Conservation (phyloP, 2,888 invertebrate genomes). For the Serrognathus titanus region DNA sequence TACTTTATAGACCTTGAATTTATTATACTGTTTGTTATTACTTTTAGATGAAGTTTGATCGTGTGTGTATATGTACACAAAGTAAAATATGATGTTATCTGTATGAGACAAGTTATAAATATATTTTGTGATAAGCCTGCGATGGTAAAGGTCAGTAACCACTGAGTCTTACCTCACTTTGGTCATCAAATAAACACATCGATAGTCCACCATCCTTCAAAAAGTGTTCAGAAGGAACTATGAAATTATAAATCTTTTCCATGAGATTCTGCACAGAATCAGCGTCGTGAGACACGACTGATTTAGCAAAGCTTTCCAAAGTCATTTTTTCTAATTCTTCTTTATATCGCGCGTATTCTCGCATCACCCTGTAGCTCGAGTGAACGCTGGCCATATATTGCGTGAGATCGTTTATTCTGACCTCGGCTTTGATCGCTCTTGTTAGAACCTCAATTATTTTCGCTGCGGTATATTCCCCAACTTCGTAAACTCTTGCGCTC, state of each 20-base stretch:
- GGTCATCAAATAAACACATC: no score
- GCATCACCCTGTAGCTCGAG: background rate
- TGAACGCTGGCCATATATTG: constrained; percentile 35
- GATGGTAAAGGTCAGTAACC: no score
- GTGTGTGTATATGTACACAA: no score
- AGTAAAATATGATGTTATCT: no score
- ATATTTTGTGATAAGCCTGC: no score
- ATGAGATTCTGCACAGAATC: constrained; percentile 63
- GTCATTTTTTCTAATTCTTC: constrained; percentile 44
- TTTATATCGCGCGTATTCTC: background rate
- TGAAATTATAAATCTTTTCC: constrained; percentile 61
- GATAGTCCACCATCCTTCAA: no score
- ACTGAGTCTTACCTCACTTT: no score
- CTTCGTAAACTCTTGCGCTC: background rate
- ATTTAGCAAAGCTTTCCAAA: constrained; percentile 66
- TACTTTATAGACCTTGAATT: no score
- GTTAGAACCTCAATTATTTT: constrained; percentile 39
- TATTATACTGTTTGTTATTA: no score
- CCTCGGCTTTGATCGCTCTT: constrained; percentile 54
- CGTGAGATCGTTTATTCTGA: constrained; percentile 60
- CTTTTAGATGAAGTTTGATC: no score
- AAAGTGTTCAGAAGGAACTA: constrained; percentile 48
- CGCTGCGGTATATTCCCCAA: constrained; percentile 21
- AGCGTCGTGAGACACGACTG: constrained; percentile 65
- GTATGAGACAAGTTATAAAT: no score